Conservation (phyloP, 2,113 vertebrate genomes). For the Dromas ardeola region DNA sequence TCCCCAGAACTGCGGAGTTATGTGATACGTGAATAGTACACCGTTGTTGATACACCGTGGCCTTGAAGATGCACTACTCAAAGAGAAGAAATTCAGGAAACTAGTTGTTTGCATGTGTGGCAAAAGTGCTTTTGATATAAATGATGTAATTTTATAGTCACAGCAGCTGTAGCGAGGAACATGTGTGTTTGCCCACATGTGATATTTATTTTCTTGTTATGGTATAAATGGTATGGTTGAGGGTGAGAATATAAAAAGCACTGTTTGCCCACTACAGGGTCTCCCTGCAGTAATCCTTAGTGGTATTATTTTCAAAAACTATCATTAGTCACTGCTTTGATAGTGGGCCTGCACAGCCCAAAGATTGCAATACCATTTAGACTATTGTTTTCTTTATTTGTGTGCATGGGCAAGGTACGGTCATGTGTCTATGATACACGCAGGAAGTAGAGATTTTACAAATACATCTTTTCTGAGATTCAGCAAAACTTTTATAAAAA, state of each 20-base stretch:
- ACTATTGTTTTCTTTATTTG: constrained; percentile 66
- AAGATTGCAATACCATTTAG: constrained; percentile 70
- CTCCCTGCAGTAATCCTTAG: constrained; percentile 60
- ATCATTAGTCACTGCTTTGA: constrained; percentile 44
- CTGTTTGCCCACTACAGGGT: constrained; percentile 41
- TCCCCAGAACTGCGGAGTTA: constrained; percentile 48
- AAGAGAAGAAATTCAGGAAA: constrained; percentile 75
- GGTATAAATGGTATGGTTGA: neutral
- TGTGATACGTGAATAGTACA: constrained; percentile 52
- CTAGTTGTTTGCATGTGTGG: constrained; percentile 70
- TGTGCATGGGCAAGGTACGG: constrained; percentile 66
- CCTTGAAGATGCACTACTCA: constrained; percentile 76
- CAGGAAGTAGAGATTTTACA: constrained; percentile 45
- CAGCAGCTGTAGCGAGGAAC: constrained; percentile 72
- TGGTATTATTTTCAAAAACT: constrained; percentile 61
- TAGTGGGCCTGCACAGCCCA: constrained; percentile 32
- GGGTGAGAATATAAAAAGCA: constrained; percentile 32
- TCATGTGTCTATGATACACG: constrained; percentile 49
- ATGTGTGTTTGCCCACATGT: constrained; percentile 69
- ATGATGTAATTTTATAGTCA: constrained; percentile 75
- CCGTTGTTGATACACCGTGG: constrained; percentile 72
- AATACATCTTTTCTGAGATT: constrained; percentile 55
- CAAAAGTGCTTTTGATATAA: constrained; percentile 70
- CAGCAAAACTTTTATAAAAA: constrained; percentile 27
- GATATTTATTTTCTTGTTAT: constrained; percentile 44